Conservation (phyloP, 2,888 invertebrate species). For the Heteromyza rotundicornis region DNA sequence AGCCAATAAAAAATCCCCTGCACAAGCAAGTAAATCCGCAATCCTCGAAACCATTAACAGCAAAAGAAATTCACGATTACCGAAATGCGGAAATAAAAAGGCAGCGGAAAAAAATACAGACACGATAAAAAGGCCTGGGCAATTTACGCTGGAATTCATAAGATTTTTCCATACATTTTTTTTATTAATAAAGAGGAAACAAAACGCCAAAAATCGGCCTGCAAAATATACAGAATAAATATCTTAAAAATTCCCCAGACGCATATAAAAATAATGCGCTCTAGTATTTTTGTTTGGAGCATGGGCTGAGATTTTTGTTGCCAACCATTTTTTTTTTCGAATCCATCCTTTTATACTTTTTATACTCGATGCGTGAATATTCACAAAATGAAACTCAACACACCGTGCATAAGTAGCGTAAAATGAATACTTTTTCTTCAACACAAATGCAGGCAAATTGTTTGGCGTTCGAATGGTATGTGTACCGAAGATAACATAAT, state of each 20-base stretch:
- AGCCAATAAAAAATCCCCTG: constrained; percentile 17
- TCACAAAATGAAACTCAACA: constrained; percentile 40
- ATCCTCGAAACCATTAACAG: not conserved
- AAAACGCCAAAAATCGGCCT: not conserved
- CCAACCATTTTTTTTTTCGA: not conserved
- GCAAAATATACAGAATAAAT: not conserved
- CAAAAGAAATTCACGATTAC: not conserved
- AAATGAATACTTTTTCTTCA: constrained; percentile 27
- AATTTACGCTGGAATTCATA: constrained; percentile 1
- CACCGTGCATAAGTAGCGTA: constrained; percentile 45
- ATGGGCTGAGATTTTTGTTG: not conserved
- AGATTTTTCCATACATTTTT: not conserved
- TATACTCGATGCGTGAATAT: constrained; percentile 18
- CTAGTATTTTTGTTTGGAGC: constrained; percentile 12
- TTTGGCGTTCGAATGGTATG: no score
- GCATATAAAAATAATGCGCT: constrained; percentile 12
- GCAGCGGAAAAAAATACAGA: not conserved
- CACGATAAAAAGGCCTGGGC: not conserved
- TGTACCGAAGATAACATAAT: no score
- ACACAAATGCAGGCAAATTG: no score
- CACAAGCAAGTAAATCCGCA: not conserved
- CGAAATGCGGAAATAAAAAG: not conserved
- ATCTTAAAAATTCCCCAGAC: constrained; percentile 12
- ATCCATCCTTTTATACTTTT: not conserved
- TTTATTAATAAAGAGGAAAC: not conserved